Evolutionary conservation across 1,140 invertebrate species (phyloP), one percentile per base, ranked within the genome.

Genomic region (Cydia splendana): DNA sequence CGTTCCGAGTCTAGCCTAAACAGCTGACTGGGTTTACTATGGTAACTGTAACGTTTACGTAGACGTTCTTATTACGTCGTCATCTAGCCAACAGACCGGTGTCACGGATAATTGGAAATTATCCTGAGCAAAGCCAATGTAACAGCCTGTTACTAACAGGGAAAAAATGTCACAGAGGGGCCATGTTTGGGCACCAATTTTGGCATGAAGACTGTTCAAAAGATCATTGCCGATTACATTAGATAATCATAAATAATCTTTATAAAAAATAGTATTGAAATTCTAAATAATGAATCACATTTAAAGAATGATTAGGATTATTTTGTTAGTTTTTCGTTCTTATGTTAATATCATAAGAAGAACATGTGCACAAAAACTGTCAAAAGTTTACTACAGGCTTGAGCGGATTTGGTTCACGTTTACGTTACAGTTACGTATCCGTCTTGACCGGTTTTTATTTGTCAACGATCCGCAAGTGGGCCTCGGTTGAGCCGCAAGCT

Each of bases 381-480:
- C n/a, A 13, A 53, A 53, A 53, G 15, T 53, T 24, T 62, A 62
- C 18, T 10, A 62, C 57, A 24, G 57, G n/a, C 18, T 62, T 62
- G 20, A 62, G 20, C 57, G 57, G 71, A 53, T 74, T 74, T 74
- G 9, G 73, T 51, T 53, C 13, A 74, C 42, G 30, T 13, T 20
- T 48, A 53, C 28, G 45, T 53, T 75, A 75, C 45, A 75, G 74
- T 71, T 71, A 71, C 67, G 38, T 71, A 71, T 71, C 67, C 67
- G 67, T 71, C 30, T 71, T 71, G 67, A 71, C 67, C 67, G 67
- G 67, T 71, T 71, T 71, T 71, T 71, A 71, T 71, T 71, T 71
- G 67, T 71, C 67, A 71, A 67, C 65, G 57, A 74, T 65, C 65
- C 75, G 57, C 77, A 76, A 74, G 53, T 77, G 74, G 79, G 65